phyloP scores from a whole-genome alignment of 2,797 vertebrate species.

The Phoxinus dragarum region DNA sequence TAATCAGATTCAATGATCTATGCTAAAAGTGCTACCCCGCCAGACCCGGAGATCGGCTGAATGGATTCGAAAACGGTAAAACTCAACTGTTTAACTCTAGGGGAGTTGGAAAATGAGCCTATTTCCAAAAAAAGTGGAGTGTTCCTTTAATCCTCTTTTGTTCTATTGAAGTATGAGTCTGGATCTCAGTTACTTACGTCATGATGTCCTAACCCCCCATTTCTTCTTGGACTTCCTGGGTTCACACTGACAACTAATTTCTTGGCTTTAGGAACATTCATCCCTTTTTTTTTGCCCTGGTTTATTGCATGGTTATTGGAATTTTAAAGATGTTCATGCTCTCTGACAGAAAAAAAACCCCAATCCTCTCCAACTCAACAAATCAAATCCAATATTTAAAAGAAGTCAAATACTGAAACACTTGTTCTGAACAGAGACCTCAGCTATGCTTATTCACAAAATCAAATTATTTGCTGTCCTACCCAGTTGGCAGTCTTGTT shows the following conservation, averaged over 20 bases:
- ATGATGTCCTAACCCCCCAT: too few relatives aligned
- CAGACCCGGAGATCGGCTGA: too few relatives aligned
- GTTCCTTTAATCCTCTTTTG: too few relatives aligned
- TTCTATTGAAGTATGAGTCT: too few relatives aligned
- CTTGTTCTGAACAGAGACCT: neutral
- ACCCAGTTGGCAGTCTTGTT: neutral
- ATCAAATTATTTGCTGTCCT: neutral
- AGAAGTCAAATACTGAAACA: neutral
- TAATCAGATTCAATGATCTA: too few relatives aligned
- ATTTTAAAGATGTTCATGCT: neutral
- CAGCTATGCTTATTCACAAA: neutral
- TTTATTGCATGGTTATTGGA: neutral
- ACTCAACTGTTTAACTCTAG: too few relatives aligned
- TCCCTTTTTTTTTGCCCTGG: neutral
- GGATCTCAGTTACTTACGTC: too few relatives aligned
- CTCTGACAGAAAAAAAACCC: neutral
- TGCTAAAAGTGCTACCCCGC: too few relatives aligned
- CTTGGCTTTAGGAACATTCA: too few relatives aligned
- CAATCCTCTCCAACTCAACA: neutral
- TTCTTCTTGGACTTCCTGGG: neutral
- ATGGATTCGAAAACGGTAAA: too few relatives aligned
- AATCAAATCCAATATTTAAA: neutral
- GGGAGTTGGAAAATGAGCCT: too few relatives aligned
- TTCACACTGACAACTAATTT: neutral
- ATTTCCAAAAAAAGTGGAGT: too few relatives aligned